A percentile compares a stretch with the other conserved stretches of the same genome.
phyloP scores from a whole-genome alignment of 2,113 vertebrate genomes.

The Pterocles gutturalis region DNA sequence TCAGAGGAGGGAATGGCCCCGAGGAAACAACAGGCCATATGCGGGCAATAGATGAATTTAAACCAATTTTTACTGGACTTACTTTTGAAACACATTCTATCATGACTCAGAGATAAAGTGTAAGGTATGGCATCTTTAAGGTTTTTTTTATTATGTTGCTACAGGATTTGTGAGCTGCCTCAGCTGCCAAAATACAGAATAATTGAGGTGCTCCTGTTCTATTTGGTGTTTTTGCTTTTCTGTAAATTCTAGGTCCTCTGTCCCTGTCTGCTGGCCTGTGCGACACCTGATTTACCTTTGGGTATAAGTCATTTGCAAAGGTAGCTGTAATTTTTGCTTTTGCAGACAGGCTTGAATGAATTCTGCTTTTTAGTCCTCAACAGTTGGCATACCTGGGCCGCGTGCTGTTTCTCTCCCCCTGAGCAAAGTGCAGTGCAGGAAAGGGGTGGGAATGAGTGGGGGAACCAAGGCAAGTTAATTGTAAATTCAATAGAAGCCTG shows the following conservation, averaged over 20 bases:
- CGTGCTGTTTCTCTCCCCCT: not conserved
- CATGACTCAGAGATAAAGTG: not conserved
- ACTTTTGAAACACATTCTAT: not conserved
- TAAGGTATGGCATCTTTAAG: not conserved
- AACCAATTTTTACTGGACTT: not conserved
- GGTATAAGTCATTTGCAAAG: not conserved
- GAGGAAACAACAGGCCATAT: not conserved
- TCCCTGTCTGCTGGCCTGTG: not conserved
- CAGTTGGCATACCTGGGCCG: not conserved
- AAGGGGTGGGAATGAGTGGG: too few species aligned
- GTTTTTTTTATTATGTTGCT: not conserved
- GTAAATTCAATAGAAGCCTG: not conserved
- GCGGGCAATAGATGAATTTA: not conserved
- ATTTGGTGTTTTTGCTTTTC: not conserved
- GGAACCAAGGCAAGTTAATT: not conserved
- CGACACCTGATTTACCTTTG: not conserved
- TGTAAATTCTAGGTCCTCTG: not conserved
- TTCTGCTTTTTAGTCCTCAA: not conserved
- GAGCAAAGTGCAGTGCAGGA: not conserved
- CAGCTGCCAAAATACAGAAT: not conserved
- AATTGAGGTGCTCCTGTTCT: not conserved
- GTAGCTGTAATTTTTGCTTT: not conserved
- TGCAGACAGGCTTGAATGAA: not conserved
- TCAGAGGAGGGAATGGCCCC: not conserved
- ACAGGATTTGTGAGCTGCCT: not conserved